These are phyloP conservation scores for Cryptoprocta ferox DNA, from an alignment of 2,797 vertebrate genomes.

Conservation along the genomic window DNA sequence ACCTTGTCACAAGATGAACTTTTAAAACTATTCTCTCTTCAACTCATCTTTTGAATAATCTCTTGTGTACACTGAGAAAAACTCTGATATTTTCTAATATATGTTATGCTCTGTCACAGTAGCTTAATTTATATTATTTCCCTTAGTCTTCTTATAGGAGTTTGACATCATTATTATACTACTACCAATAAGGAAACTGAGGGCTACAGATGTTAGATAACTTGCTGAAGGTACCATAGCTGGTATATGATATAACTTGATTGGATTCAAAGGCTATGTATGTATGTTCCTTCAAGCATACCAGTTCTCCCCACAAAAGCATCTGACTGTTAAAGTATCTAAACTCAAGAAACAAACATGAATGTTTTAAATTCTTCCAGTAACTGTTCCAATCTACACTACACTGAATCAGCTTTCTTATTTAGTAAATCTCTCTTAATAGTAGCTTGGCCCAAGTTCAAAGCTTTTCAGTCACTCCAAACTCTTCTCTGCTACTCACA, in stretches of 20 bases:
- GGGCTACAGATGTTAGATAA: not conserved
- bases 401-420: not conserved
- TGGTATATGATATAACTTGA: not conserved
- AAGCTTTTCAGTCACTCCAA: not conserved
- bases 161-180: not conserved
- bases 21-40: not conserved
- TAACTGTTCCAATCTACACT: not conserved
- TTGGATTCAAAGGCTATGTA: not conserved
- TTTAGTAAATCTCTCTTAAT: not conserved
- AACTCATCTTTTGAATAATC: not conserved
- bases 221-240: not conserved
- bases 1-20: not conserved
- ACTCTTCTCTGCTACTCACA: not conserved
- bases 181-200: not conserved
- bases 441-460: not conserved
- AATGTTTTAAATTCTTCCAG: not conserved
- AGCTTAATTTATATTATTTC: not conserved
- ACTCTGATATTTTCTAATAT: not conserved
- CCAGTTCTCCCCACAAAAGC: not conserved
- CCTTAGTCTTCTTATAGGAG: not conserved
- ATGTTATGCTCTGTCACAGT: not conserved
- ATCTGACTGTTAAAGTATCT: not conserved
- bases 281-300: not conserved
- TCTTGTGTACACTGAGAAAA: not conserved
- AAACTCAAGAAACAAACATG: not conserved